Base-by-base conservation (phyloP, 2,797 vertebrate genomes). In the Acanthis flammea region DNA sequence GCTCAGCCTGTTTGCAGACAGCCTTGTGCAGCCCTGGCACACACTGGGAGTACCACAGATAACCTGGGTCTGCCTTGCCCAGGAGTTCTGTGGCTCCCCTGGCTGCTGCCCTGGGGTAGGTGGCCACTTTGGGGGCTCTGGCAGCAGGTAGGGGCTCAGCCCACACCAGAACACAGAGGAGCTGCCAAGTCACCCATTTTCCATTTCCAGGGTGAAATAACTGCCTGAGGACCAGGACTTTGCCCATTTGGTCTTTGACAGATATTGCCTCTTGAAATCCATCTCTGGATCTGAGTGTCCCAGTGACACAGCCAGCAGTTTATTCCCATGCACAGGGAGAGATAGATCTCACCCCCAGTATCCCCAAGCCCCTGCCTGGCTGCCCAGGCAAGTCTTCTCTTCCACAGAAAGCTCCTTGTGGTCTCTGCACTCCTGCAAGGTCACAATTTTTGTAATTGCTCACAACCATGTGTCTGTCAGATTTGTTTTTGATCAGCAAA, bases 21-120 rank as follows among this genome's bases (percentile, higher is more conserved):
- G 58, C 71, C 28, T 39, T 1, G 28, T 42, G 35, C 72, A 70
- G 44, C 79, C 13, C 41, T 39, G 4, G 4, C 39, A 60, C 25
- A 28, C 1, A 0, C 0, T 2, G 4, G 10, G 19, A n/a, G 18
- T 23, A 7, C 16, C 66, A 47, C n/a, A 8, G 2, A 24, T 3
- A 39, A 9, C 31, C 37, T 1, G 1, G 30, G 28, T 70, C 65
- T 19, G 1, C 1, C 25, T 47, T 55, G 31, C 51, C 48, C 78
- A 45, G 66, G 35, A 53, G 25, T 5, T 23, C 10, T 0, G 2
- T 15, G 55, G 13, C 42, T 77, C 41, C 19, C 57, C 37, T 4
- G 4, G 42, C 51, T 81, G 66, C 60, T 65, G 62, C 37, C 22
- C 57, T 30, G 60, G 35, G 16, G 12, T 28, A 14, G 25, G 23